These are phyloP conservation scores for Piprites chloris DNA, from an alignment of 2,113 vertebrate species.

Conservation along the genomic window DNA sequence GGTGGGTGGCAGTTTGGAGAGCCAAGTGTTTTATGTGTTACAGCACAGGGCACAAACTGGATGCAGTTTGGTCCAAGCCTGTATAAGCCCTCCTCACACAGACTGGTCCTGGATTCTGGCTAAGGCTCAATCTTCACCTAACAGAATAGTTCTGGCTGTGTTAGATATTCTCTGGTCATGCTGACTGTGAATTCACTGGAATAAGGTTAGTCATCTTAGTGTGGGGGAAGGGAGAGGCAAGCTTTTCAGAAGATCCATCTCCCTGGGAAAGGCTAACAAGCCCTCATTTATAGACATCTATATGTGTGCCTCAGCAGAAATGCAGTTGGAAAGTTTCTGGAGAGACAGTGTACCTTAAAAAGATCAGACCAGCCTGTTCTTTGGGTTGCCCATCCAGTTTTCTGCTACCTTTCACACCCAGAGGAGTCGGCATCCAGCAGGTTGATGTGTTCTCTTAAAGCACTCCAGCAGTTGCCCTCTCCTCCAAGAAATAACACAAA, in stretches of 20 bases:
- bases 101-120: neutral
- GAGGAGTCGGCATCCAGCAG: neutral
- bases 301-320: neutral
- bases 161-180: slow-evolving; percentile 42
- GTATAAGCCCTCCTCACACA: neutral
- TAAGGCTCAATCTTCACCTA: slow-evolving; percentile 13
- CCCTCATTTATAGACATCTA: neutral
- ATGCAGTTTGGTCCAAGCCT: neutral
- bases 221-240: neutral
- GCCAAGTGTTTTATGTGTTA: neutral
- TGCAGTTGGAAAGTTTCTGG: neutral
- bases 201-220: slow-evolving; percentile 43
- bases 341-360: neutral
- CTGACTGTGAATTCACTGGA: slow-evolving; percentile 57
- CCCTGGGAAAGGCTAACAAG: slow-evolving; percentile 1
- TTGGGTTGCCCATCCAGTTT: neutral
- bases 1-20: neutral
- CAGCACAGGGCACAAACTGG: neutral
- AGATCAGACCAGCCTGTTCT: neutral
- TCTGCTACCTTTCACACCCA: neutral
- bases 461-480: neutral
- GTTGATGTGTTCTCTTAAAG: slow-evolving; percentile 11
- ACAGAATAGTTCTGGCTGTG: slow-evolving; percentile 31
- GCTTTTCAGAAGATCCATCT: neutral
- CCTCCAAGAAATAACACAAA: neutral